Percentiles rank a stretch among this genome's conserved stretches.
Conservation (phyloP, 2,888 invertebrate species). For the Tachina grossa region DNA sequence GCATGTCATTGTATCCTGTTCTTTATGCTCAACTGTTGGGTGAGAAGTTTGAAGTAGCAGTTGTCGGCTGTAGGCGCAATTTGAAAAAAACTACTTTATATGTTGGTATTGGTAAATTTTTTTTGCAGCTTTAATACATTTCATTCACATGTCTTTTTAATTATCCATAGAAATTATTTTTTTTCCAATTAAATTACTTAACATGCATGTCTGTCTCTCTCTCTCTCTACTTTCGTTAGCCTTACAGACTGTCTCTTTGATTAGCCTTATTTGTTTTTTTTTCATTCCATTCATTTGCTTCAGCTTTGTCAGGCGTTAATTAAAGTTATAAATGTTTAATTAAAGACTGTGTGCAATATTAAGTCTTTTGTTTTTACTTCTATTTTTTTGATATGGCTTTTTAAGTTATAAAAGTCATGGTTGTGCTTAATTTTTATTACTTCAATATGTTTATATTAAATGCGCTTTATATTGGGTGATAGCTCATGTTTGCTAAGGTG, state of each 20-base stretch:
- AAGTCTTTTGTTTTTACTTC: not conserved
- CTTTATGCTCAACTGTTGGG: not conserved
- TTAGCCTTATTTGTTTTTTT: constrained; percentile 17
- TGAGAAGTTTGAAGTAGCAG: constrained; percentile 11
- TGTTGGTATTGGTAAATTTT: not conserved
- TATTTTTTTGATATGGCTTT: constrained; percentile 6
- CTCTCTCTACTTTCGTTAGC: not conserved
- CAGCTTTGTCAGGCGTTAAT: constrained; percentile 66
- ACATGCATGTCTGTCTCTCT: not conserved
- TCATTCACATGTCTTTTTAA: constrained; percentile 68
- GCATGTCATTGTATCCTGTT: constrained; percentile 60
- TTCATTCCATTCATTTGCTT: not conserved
- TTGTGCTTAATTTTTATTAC: constrained; percentile 21
- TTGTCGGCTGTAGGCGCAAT: constrained; percentile 42
- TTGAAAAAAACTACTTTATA: not conserved
- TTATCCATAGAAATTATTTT: constrained; percentile 57
- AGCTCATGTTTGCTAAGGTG: not conserved
- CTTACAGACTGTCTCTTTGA: constrained; percentile 19
- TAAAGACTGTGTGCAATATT: constrained; percentile 29
- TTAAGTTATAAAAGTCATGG: constrained; percentile 19
- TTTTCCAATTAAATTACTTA: constrained; percentile 31
- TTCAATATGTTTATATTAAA: constrained; percentile 26
- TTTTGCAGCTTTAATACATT: constrained; percentile 35
- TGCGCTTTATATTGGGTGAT: constrained; percentile 46
- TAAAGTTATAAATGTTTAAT: constrained; percentile 66